Evolutionary conservation across 53 echinoderm and acorn worm genomes (phyloP).

Genomic region (Temnopleurus reevesii): DNA sequence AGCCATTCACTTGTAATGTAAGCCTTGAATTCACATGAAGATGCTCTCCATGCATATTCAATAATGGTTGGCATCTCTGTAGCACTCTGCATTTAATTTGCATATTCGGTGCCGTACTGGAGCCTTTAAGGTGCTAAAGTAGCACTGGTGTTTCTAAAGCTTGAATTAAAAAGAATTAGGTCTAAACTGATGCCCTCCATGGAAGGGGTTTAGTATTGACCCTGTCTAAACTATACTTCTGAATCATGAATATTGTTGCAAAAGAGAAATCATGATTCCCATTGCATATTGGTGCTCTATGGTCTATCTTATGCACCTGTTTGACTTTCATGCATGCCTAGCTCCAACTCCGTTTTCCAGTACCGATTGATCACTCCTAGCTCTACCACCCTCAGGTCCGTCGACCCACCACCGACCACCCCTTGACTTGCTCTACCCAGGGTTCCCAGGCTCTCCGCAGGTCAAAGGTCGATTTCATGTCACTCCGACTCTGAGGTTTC

Average conservation of each 20-base stretch:
- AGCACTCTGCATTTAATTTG: too few species aligned
- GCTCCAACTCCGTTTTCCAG: conserved; percentile 22
- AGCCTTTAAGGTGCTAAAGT: too few species aligned
- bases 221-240: not conserved
- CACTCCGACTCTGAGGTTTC: not conserved
- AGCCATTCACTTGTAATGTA: too few species aligned
- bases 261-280: not conserved
- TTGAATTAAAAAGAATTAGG: too few species aligned
- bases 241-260: conserved; percentile 13
- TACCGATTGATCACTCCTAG: too few species aligned
- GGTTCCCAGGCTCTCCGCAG: conserved; percentile 31
- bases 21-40: too few species aligned
- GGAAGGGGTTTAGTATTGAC: not conserved
- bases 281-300: too few species aligned
- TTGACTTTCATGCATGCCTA: conserved; percentile 13
- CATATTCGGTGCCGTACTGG: too few species aligned
- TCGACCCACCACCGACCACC: conserved; percentile 22
- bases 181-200: not conserved
- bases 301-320: not conserved
- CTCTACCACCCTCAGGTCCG: too few species aligned
- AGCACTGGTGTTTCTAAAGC: too few species aligned
- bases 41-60: too few species aligned
- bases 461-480: conserved; percentile 43
- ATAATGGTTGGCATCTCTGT: too few species aligned
- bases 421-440: conserved; percentile 38